Evolutionary conservation across 2,888 invertebrate species (phyloP).

Genomic region (Tenthredo scrophulariae): DNA sequence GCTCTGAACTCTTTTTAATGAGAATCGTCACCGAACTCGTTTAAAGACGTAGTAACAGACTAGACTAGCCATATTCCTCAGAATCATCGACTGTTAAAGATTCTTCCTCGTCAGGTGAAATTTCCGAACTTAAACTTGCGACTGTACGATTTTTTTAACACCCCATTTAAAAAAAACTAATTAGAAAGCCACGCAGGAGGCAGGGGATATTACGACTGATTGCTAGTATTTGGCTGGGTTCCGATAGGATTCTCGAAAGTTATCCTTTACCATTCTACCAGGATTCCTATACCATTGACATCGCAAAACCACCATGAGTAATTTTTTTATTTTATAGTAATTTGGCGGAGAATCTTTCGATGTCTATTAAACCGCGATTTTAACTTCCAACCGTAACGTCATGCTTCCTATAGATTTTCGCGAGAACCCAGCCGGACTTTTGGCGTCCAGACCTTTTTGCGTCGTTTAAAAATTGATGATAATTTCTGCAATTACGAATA

Average conservation of each 20-base stretch:
- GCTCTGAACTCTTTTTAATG: background rate
- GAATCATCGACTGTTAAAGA: background rate
- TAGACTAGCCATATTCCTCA: background rate
- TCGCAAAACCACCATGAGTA: background rate
- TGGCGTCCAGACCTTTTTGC: background rate
- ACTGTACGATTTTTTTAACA: background rate
- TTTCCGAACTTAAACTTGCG: background rate
- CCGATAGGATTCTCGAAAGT: background rate
- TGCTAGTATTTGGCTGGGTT: background rate
- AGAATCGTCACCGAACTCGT: background rate
- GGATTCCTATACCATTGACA: background rate
- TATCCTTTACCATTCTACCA: background rate
- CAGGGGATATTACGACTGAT: background rate
- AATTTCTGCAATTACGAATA: background rate
- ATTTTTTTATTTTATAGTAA: background rate
- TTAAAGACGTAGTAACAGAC: background rate
- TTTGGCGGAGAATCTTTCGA: background rate
- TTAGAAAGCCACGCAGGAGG: background rate
- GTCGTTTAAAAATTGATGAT: background rate
- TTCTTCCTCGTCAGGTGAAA: background rate
- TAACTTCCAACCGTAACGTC: background rate
- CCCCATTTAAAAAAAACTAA: background rate
- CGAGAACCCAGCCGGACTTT: background rate
- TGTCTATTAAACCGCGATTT: background rate
- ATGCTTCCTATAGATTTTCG: background rate